A percentile compares a stretch with the other conserved stretches of the same genome.
These are phyloP conservation scores for Pseudochirops corinnae DNA, from an alignment of 2,797 vertebrate species.

Conservation along the genomic window DNA sequence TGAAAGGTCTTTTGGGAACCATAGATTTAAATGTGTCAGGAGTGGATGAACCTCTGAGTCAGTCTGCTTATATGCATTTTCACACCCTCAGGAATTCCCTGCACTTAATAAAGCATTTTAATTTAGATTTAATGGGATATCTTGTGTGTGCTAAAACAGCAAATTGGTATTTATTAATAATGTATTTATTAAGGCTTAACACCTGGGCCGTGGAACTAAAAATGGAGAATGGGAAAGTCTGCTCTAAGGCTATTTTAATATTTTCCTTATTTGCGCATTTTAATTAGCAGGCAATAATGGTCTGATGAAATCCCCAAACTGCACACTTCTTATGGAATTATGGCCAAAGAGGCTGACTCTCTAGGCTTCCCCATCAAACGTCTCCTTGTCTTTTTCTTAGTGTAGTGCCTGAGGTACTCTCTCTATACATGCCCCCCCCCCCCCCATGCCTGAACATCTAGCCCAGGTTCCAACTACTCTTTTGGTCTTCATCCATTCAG, in stretches of 20 bases:
- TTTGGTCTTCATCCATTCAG: neutral
- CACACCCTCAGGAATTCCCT: conserved; percentile 58
- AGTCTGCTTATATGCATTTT: conserved; percentile 29
- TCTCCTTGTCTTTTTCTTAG: neutral
- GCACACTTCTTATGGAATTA: conserved; percentile 65
- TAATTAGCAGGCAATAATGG: conserved; percentile 84
- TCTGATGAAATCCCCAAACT: conserved; percentile 74
- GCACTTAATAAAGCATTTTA: conserved; percentile 70
- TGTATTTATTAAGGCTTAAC: conserved; percentile 81
- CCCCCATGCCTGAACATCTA: neutral
- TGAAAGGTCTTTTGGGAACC: conserved; percentile 70
- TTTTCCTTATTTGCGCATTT: conserved; percentile 81
- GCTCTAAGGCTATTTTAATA: conserved; percentile 79
- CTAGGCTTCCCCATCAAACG: conserved; percentile 26
- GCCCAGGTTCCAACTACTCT: neutral
- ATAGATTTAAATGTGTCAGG: conserved; percentile 59
- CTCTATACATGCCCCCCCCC: neutral
- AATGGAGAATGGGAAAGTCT: conserved; percentile 70
- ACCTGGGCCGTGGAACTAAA: conserved; percentile 72
- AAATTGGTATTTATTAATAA: conserved; percentile 78
- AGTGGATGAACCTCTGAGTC: conserved; percentile 63
- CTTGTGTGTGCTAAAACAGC: conserved; percentile 66
- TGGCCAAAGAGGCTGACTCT: conserved; percentile 25
- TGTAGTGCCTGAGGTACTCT: neutral
- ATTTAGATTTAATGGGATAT: conserved; percentile 67